Conservation (phyloP, 35 echinoderm and acorn worm species). For the Apostichopus japonicus region DNA sequence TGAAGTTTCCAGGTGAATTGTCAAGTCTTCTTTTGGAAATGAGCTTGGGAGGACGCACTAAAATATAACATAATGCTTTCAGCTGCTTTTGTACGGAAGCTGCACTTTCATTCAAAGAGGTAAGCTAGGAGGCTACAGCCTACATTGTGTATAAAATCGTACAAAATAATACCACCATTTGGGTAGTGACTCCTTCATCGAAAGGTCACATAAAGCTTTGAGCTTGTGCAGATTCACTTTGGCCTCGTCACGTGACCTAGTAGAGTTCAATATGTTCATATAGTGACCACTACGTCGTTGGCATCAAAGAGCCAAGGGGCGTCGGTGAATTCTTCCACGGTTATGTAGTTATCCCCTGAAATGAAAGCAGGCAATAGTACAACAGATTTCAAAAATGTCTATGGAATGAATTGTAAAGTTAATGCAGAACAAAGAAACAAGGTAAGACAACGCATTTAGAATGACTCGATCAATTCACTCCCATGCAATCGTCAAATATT, state of each 20-base stretch:
- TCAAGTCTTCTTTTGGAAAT: no score
- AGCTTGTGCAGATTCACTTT: background rate
- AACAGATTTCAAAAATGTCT: background rate
- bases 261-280: background rate
- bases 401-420: background rate
- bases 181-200: background rate
- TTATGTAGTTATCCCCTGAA: background rate
- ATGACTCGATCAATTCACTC: no score
- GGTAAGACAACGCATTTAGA: no score
- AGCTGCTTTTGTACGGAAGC: no score
- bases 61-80: no score
- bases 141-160: no score
- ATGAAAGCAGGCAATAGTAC: background rate
- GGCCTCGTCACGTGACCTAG: background rate
- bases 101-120: no score
- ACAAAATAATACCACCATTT: no score
- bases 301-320: constrained; percentile 30
- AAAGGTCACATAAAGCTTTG: background rate
- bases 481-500: no score
- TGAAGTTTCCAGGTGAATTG: no score
- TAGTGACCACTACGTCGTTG: background rate
- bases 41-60: no score
- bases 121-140: no score
- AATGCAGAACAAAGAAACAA: background rate
- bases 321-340: constrained; percentile 16